Evolutionary conservation across 2,888 invertebrate species (phyloP), one percentile per base, ranked within the genome.

Genomic region (Tenthredo mesomela): DNA sequence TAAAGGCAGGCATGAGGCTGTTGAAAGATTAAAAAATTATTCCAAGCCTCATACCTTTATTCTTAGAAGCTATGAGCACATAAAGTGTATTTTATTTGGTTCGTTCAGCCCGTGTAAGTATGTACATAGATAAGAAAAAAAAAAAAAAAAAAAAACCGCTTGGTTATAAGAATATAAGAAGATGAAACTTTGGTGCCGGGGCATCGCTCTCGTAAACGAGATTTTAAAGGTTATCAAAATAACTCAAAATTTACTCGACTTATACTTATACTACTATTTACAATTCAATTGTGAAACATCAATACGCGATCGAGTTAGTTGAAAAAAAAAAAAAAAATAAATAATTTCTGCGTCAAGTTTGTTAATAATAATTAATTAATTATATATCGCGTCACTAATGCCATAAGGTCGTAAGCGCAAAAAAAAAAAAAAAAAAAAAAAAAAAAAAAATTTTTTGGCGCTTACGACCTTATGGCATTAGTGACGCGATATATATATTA

Each of bases 161-260:
- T n/a, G 80, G 21, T 18, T 37, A 54, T 37, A 54, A 77, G 54
- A 77, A 50, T 9, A 77, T 9, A 77, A 50, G 43, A 40, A 10
- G 9, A 29, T 18, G 29, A 61, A 40, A 58, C n/a, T 37, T 1
- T n/a, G n/a, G 33, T 61, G 40, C 37, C 37, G 50, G 58, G 40
- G 40, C 80, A 80, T 58, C 58, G 58, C 61, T 61, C 21, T 61
- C 37, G 29, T 80, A 80, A 80, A 21, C n/a, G 80, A 80, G 61
- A 80, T 80, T 80, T 18, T 37, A 61, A 29, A 61, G 80, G 80
- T 80, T 61, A 80, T 61, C 80, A 61, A 58, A 80, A 37, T 61
- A 33, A 61, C 6, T 80, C 21, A 80, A 80, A 80, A 77, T 77
- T 54, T 33, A 58, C 40, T 33, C 67, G 7, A 67, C 67, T 61